A percentile compares a stretch with the other conserved stretches of the same genome.
These are phyloP conservation scores for Lagodon rhomboides DNA, from an alignment of 2,797 vertebrate genomes.

Conservation along the genomic window DNA sequence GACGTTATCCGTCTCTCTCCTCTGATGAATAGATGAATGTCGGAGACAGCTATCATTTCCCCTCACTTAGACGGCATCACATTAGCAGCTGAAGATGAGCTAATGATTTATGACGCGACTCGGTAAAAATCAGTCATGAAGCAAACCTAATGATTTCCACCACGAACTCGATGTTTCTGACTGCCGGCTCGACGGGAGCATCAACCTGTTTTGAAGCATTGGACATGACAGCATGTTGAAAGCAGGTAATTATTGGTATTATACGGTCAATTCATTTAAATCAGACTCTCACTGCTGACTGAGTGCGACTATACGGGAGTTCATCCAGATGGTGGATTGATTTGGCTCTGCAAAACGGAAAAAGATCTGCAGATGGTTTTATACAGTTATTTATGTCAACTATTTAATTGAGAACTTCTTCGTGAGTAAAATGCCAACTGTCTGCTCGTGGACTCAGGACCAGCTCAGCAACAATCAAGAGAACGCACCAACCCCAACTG, in stretches of 20 bases:
- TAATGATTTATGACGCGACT: not conserved
- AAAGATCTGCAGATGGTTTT: not conserved
- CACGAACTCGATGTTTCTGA: constrained; percentile 36
- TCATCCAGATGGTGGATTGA: constrained; percentile 38
- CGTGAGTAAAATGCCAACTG: not conserved
- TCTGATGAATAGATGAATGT: no score
- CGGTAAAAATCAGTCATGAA: not conserved
- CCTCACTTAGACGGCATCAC: not conserved
- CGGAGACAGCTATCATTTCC: not conserved
- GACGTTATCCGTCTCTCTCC: no score
- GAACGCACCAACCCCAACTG: not conserved
- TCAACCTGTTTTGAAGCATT: constrained; percentile 72
- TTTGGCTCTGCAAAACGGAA: constrained; percentile 47
- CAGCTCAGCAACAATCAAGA: not conserved
- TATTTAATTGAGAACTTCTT: not conserved
- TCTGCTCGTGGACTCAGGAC: not conserved
- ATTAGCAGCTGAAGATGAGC: not conserved
- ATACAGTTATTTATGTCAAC: not conserved
- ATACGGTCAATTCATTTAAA: constrained; percentile 67
- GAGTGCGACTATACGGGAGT: constrained; percentile 39
- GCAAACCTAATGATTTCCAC: constrained; percentile 14
- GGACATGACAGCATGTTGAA: constrained; percentile 77
- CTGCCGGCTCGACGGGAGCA: constrained; percentile 8
- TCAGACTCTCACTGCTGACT: constrained; percentile 42
- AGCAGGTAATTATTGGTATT: constrained; percentile 75